These are phyloP conservation scores for Pseudomugil gertrudae DNA, from an alignment of 2,797 vertebrate genomes.

Conservation along the genomic window DNA sequence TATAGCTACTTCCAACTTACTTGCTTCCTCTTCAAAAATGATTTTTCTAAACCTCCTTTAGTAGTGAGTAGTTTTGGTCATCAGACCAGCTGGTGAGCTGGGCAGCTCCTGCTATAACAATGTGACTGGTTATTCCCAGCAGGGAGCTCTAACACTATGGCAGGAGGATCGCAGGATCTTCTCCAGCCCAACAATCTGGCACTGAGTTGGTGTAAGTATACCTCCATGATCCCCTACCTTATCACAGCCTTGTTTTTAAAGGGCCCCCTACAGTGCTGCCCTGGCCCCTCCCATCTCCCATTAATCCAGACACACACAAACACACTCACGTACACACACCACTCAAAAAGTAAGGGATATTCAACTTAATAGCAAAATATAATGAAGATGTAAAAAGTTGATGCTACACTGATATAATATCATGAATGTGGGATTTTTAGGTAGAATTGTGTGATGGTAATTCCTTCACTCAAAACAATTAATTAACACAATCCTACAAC, in stretches of 20 bases:
- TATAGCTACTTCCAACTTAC: slow-evolving; percentile 57
- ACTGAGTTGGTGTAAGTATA: slow-evolving; percentile 90
- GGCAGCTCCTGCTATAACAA: slow-evolving; percentile 78
- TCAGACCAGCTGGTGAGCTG: slow-evolving; percentile 60
- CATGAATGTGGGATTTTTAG: too few relatives aligned
- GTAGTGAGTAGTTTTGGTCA: slow-evolving; percentile 69
- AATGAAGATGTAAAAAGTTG: too few relatives aligned
- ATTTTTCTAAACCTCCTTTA: slow-evolving; percentile 59
- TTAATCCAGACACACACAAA: slow-evolving; percentile 15
- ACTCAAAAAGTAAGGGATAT: too few relatives aligned
- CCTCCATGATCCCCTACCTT: slow-evolving; percentile 69
- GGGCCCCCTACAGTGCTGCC: slow-evolving; percentile 69
- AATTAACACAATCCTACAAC: too few relatives aligned
- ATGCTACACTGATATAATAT: too few relatives aligned
- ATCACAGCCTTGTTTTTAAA: slow-evolving; percentile 46
- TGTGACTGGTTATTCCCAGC: slow-evolving; percentile 89
- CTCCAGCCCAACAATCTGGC: slow-evolving; percentile 90
- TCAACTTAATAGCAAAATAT: too few relatives aligned
- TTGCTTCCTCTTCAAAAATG: slow-evolving; percentile 48
- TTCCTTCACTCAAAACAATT: too few relatives aligned
- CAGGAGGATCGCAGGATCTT: slow-evolving; percentile 87
- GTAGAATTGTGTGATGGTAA: too few relatives aligned
- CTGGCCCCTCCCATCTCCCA: slow-evolving; percentile 53
- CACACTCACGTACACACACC: slow-evolving; percentile 12
- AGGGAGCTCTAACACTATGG: slow-evolving; percentile 85